phyloP scores from a whole-genome alignment of 2,888 invertebrate genomes.

The Hemaris fuciformis region DNA sequence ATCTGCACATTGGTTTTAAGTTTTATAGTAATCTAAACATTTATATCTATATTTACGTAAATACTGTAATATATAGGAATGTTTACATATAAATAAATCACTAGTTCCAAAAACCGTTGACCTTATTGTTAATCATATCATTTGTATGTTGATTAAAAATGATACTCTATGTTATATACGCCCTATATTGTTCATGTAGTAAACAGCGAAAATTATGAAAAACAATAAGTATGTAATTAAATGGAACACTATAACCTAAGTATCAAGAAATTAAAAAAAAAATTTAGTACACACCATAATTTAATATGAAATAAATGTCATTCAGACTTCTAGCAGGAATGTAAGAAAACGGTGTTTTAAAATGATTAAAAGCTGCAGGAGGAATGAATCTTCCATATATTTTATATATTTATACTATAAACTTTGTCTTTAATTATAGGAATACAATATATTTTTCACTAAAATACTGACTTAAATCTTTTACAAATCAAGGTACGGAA shows the following conservation, averaged over 20 bases:
- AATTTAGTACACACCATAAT: background rate
- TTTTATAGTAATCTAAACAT: too few relatives aligned
- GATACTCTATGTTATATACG: background rate
- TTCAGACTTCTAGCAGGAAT: background rate
- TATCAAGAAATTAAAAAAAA: background rate
- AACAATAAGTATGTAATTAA: background rate
- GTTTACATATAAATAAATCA: too few relatives aligned
- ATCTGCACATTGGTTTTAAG: too few relatives aligned
- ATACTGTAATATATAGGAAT: too few relatives aligned
- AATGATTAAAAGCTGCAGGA: background rate
- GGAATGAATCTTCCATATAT: background rate
- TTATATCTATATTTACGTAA: too few relatives aligned
- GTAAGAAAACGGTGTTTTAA: background rate
- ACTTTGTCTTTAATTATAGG: background rate
- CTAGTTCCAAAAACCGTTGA: background rate
- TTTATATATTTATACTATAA: background rate
- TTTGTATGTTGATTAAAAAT: too few relatives aligned
- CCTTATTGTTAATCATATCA: too few relatives aligned
- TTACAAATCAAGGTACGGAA: conserved; percentile 5
- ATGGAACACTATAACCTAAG: background rate
- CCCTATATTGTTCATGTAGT: background rate
- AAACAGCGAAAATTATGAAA: background rate
- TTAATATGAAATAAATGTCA: background rate
- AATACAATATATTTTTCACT: conserved; percentile 23
- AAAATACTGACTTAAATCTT: conserved; percentile 34